Evolutionary conservation across 2,888 invertebrate genomes (phyloP).

Genomic region (Hartigia nigra): DNA sequence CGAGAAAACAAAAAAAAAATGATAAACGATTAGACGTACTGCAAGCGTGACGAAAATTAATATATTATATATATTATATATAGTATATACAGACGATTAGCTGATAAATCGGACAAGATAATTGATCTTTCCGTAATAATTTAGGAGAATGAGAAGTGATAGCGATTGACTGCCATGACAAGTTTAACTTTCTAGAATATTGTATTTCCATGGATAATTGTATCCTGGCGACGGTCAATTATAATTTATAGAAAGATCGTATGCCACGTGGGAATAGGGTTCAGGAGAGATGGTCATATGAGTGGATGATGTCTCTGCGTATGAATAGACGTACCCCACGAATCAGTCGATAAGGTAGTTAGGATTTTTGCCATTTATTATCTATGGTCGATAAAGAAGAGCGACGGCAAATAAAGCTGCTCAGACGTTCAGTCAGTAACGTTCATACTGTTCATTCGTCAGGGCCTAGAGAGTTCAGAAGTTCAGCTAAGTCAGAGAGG

Average conservation of each 20-base stretch:
- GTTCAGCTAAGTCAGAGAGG: neutral
- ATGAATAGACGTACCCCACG: neutral
- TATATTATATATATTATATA: neutral
- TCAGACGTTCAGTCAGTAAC: neutral
- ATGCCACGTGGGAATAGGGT: neutral
- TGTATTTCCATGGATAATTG: neutral
- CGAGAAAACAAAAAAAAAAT: neutral
- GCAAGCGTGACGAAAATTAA: neutral
- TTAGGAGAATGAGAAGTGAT: neutral
- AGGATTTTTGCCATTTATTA: neutral
- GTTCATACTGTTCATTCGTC: neutral
- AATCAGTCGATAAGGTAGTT: neutral
- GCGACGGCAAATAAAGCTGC: neutral
- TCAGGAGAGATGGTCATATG: neutral
- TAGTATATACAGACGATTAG: neutral
- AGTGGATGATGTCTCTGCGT: neutral
- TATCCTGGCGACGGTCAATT: neutral
- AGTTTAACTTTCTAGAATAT: neutral
- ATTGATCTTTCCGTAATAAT: neutral
- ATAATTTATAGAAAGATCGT: neutral
- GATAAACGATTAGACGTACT: neutral
- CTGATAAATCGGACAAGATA: neutral
- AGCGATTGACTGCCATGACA: neutral
- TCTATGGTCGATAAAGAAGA: neutral
- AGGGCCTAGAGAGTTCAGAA: neutral